Conservation (phyloP, 1,140 invertebrate species). For the Venustaconcha ellipsiformis region DNA sequence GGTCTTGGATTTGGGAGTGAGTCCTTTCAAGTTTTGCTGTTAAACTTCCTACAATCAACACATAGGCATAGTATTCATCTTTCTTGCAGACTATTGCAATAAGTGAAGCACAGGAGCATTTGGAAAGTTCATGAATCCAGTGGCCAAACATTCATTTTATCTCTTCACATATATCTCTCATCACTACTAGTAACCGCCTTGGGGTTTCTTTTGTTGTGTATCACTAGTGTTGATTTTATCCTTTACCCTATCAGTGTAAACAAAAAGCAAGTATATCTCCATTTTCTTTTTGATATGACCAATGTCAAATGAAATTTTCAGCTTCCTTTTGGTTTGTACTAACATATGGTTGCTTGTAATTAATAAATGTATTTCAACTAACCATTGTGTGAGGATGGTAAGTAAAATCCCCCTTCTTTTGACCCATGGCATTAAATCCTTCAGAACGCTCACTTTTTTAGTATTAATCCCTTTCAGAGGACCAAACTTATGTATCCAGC, state of each 20-base stretch:
- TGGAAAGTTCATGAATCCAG: conserved; percentile 5
- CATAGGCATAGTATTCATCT: conserved; percentile 6
- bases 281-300: no score
- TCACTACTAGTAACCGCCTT: conserved; percentile 4
- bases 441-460: no score
- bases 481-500: no score
- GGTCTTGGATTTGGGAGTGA: neutral
- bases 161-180: neutral
- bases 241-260: neutral
- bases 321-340: no score
- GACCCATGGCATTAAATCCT: no score
- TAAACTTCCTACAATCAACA: conserved; percentile 22
- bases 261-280: no score
- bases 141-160: conserved; percentile 15
- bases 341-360: no score
- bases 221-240: conserved; percentile 25
- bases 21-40: neutral
- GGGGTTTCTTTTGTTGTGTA: conserved; percentile 20
- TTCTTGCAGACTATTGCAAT: conserved; percentile 11
- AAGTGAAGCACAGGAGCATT: conserved; percentile 5
- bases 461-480: no score
- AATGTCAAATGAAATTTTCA: no score
- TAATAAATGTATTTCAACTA: no score
- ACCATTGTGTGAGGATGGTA: no score
- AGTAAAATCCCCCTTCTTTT: no score